phyloP scores from a whole-genome alignment of 2,113 vertebrate genomes.

The Monopterus albus region DNA sequence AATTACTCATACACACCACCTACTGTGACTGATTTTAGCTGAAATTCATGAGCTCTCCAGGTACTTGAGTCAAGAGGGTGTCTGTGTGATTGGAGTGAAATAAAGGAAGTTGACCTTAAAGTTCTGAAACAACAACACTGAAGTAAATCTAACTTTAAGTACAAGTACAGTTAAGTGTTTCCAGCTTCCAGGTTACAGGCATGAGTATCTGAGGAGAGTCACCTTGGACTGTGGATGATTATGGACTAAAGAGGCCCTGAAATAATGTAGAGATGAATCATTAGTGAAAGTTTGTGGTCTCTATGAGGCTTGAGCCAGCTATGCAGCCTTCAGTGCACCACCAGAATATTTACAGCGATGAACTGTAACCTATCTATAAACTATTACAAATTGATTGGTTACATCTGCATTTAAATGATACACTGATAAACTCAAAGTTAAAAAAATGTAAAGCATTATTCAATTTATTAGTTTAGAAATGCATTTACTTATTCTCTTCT shows the following conservation, averaged over 20 bases:
- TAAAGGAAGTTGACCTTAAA: constrained; percentile 43
- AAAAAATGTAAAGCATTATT: no score
- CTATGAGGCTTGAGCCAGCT: background rate
- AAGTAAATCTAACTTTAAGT: constrained; percentile 2
- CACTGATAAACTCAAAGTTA: no score
- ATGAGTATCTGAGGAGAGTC: background rate
- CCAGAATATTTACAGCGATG: no score
- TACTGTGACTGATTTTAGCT: constrained; percentile 47
- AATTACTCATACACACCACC: constrained; percentile 35
- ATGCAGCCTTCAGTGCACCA: background rate
- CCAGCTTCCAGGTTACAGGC: background rate
- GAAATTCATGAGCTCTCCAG: constrained; percentile 24
- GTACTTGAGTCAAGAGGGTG: constrained; percentile 19
- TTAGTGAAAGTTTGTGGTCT: background rate
- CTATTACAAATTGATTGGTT: no score
- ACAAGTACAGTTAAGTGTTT: background rate
- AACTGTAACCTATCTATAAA: no score
- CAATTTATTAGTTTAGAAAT: no score
- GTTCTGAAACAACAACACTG: constrained; percentile 14
- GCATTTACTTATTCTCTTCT: no score
- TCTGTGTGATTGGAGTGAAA: constrained; percentile 41
- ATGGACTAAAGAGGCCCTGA: background rate
- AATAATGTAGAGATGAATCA: background rate
- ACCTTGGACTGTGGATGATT: background rate
- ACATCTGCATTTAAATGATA: no score